Conservation (phyloP, 2,797 vertebrate species). For the Rallus crepitans region DNA sequence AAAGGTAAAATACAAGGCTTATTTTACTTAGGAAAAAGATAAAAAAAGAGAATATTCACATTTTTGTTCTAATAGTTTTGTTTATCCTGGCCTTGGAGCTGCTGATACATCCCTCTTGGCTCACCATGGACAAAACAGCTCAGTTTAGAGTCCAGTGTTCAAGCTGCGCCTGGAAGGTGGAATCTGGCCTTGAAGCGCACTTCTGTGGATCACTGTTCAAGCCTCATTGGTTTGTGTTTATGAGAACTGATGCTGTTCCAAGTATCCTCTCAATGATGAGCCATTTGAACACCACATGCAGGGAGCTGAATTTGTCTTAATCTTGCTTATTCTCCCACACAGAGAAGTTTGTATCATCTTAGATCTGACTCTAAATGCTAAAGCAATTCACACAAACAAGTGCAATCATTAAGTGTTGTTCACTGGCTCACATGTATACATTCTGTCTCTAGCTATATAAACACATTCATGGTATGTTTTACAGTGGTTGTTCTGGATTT, state of each 20-base stretch:
- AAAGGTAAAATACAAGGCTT: not conserved
- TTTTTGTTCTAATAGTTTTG: not conserved
- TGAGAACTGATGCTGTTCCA: conserved; percentile 43
- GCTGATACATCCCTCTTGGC: not conserved
- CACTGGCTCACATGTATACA: not conserved
- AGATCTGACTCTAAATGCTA: not conserved
- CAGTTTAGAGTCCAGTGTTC: not conserved
- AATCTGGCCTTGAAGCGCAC: not conserved
- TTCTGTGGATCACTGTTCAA: conserved; percentile 1
- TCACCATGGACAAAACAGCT: not conserved
- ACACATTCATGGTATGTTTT: fast-evolving
- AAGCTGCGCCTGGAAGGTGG: conserved; percentile 18
- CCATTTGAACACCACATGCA: conserved; percentile 34
- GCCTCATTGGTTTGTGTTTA: conserved; percentile 50
- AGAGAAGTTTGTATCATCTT: not conserved
- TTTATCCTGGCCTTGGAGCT: not conserved
- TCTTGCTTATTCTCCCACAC: conserved; percentile 37
- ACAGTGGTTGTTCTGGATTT: not conserved
- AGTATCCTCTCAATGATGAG: not conserved
- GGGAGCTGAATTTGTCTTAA: conserved; percentile 43
- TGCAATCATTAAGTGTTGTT: not conserved
- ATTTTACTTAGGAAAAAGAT: not conserved
- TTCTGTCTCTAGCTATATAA: not conserved
- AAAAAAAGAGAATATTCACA: not conserved
- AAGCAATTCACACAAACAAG: not conserved